Base-by-base conservation (phyloP, 2,888 invertebrate species). In the Anarsia innoxiella region DNA sequence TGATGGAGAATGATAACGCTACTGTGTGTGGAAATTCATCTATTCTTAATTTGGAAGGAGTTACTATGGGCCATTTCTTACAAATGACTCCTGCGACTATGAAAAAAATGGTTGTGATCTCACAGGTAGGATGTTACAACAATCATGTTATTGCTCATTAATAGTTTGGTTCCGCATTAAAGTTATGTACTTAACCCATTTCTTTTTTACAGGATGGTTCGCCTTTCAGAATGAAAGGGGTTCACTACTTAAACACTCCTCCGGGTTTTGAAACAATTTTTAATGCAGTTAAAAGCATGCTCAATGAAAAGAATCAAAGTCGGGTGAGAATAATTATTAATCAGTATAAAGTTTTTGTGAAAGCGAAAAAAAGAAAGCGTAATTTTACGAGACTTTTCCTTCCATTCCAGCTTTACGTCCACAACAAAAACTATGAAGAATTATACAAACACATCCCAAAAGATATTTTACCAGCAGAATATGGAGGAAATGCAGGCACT, bases 401-500 rank as follows among this genome's bases (percentile, higher is more conserved):
- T n/a, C 19, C 3, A 5, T 19, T 19, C 8, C 59, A 89, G 86
- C 50, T 89, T 1, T 76, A 69, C 51, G 77, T 89, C 1, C 88
- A 89, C 46, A 85, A 82, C 40, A 84, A 86, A 48, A 71, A 87
- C 48, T 72, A 85, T 39, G 86, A 88, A 1, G 84, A 85, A 13
- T 69, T 91, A 33, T 87, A 87, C 49, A 72, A 88, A 49, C 53
- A 78, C 31, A 74, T 91, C 12, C 88, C 90, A 0, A 83, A 86
- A 47, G 76, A 86, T 2, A 69, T 87, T 28, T 65, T 91, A 30
- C 91, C 91, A 0, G 64, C 61, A 5, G 91, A 91, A 56, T 91
- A 91, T 54, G 91, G 91, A 8, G 91, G 91, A 0, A 78, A 79
- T 8, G 88, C 82, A 15, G 88, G 87, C 1, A 72, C 87, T 3